A percentile compares a stretch with the other conserved stretches of the same genome.
Conservation (phyloP, 2,113 vertebrate genomes). For the Grammomys surdaster region DNA sequence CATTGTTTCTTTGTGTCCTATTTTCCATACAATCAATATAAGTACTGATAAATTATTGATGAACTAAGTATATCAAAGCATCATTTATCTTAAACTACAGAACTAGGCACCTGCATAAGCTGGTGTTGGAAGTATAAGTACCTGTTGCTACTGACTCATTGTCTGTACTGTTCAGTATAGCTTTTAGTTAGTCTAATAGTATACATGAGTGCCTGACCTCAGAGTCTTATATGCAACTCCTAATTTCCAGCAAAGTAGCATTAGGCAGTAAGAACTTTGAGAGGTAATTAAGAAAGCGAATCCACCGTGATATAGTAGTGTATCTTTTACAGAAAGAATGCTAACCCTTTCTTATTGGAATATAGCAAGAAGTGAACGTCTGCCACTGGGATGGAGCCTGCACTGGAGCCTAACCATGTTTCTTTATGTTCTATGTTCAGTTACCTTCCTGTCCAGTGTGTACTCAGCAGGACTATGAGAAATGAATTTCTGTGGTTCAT, state of each 20-base stretch:
- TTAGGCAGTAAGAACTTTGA: background rate
- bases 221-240: background rate
- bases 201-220: background rate
- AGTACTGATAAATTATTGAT: background rate
- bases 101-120: background rate
- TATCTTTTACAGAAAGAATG: background rate
- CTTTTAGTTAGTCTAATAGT: background rate
- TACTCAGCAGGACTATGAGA: background rate
- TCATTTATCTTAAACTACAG: background rate
- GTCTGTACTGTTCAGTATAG: background rate
- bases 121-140: background rate
- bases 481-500: background rate
- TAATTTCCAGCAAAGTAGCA: background rate
- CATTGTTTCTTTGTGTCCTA: background rate
- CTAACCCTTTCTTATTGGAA: background rate
- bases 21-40: background rate
- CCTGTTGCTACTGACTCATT: background rate
- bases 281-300: background rate
- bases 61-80: background rate
- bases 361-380: background rate
- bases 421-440: background rate
- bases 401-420: background rate
- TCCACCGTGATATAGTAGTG: too few relatives aligned
- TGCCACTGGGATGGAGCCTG: background rate
- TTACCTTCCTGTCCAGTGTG: rapidly evolving